A percentile compares a stretch with the other conserved stretches of the same genome.
Evolutionary conservation across 2,888 invertebrate genomes (phyloP).

Genomic region (Lochmaea crataegi): DNA sequence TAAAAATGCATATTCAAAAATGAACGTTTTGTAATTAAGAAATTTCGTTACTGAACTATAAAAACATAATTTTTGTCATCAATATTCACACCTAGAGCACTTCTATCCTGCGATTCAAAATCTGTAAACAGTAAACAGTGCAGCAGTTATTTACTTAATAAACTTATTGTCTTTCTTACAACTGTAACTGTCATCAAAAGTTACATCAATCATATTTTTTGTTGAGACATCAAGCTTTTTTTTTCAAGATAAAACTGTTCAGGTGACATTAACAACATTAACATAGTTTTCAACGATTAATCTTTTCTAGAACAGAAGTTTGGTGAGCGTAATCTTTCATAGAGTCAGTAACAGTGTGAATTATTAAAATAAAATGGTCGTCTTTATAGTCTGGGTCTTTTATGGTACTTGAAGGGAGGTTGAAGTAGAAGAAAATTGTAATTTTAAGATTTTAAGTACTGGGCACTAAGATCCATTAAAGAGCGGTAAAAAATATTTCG

Average conservation of each 20-base stretch:
- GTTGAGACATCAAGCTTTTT: conserved; percentile 31
- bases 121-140: background rate
- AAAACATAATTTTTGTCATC: no score
- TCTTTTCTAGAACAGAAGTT: conserved; percentile 50
- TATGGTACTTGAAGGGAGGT: background rate
- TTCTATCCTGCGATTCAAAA: no score
- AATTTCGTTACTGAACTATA: no score
- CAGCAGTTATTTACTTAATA: background rate
- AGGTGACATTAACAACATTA: conserved; percentile 50
- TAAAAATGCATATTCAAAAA: no score
- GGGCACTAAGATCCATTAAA: no score
- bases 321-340: conserved; percentile 39
- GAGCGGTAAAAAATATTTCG: no score
- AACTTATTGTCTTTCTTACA: background rate
- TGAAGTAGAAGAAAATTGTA: no score
- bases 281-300: conserved; percentile 45
- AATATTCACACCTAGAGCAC: no score
- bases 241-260: conserved; percentile 38
- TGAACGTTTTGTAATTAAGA: no score
- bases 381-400: conserved; percentile 15
- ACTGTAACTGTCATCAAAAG: background rate
- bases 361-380: conserved; percentile 18
- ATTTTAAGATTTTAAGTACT: no score
- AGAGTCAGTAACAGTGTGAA: conserved; percentile 26
- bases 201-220: conserved; percentile 39